Conservation (phyloP, 1,140 invertebrate genomes). For the Apis laboriosa region DNA sequence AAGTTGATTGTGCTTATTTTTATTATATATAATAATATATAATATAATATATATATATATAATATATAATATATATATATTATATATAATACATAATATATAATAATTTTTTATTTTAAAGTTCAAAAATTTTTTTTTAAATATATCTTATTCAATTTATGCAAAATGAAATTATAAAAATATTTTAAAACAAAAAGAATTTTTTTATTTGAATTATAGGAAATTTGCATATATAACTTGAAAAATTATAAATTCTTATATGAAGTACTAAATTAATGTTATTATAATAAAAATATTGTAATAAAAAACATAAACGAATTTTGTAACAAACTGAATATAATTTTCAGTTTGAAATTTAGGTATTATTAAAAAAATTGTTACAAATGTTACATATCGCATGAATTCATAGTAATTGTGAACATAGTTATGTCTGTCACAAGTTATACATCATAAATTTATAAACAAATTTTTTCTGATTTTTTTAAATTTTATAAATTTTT, state of each 20-base stretch:
- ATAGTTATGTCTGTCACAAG: not conserved
- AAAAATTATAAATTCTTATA: not conserved
- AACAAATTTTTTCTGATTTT: no score
- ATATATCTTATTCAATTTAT: slow-evolving; percentile 9
- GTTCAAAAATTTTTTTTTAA: not conserved
- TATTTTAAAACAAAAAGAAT: not conserved
- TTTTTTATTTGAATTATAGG: not conserved
- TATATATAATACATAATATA: not conserved
- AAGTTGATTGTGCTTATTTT: not conserved
- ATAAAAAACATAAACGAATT: slow-evolving; percentile 9
- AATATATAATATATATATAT: not conserved
- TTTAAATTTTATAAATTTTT: no score
- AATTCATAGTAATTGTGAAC: slow-evolving; percentile 1
- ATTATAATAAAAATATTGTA: not conserved
- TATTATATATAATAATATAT: not conserved
- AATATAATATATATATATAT: not conserved
- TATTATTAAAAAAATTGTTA: slow-evolving; percentile 22
- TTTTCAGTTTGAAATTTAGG: slow-evolving; percentile 2
- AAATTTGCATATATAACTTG: slow-evolving; percentile 12
- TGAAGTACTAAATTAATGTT: not conserved
- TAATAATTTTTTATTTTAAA: slow-evolving; percentile 1
- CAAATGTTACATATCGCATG: slow-evolving; percentile 1
- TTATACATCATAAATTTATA: not conserved
- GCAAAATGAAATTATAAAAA: not conserved
- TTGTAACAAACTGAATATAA: slow-evolving; percentile 26